These are phyloP conservation scores for Dolomedes plantarius DNA, from an alignment of 2,888 invertebrate genomes.

Conservation along the genomic window DNA sequence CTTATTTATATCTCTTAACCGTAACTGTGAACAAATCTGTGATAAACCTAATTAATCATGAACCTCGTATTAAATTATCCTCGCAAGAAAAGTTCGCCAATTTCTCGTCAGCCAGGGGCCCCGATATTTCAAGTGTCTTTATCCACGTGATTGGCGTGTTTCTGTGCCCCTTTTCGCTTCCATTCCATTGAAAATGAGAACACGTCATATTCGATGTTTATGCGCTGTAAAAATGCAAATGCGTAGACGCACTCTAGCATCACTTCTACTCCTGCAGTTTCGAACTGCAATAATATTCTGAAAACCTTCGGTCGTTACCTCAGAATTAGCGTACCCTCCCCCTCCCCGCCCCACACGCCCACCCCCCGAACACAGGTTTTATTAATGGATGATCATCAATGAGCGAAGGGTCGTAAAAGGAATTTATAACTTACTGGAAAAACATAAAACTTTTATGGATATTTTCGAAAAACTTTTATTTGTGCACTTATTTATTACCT, in stretches of 20 bases:
- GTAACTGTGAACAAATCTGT: no score
- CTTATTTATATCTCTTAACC: no score
- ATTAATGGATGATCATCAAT: conserved; percentile 49
- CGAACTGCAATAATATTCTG: not conserved
- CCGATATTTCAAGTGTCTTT: no score
- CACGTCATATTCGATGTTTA: not conserved
- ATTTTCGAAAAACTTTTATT: conserved; percentile 38
- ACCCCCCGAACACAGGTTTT: conserved; percentile 34
- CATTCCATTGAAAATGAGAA: not conserved
- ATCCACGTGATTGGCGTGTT: not conserved
- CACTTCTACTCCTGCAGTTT: not conserved
- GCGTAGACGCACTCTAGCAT: not conserved
- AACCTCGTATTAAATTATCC: no score
- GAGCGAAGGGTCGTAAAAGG: conserved; percentile 35
- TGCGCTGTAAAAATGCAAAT: conserved; percentile 1
- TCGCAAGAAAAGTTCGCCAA: no score
- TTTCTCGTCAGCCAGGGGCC: no score
- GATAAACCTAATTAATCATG: no score
- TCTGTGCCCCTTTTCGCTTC: not conserved
- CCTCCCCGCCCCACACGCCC: not conserved
- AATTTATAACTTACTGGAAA: conserved; percentile 63
- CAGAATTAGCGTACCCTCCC: not conserved
- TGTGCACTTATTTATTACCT: conserved; percentile 17
- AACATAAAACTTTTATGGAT: conserved; percentile 69
- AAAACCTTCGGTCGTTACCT: not conserved